Evolutionary conservation across 2,113 vertebrate genomes (phyloP), one percentile per base, ranked within the genome.

Genomic region (Muscicapa adusta): DNA sequence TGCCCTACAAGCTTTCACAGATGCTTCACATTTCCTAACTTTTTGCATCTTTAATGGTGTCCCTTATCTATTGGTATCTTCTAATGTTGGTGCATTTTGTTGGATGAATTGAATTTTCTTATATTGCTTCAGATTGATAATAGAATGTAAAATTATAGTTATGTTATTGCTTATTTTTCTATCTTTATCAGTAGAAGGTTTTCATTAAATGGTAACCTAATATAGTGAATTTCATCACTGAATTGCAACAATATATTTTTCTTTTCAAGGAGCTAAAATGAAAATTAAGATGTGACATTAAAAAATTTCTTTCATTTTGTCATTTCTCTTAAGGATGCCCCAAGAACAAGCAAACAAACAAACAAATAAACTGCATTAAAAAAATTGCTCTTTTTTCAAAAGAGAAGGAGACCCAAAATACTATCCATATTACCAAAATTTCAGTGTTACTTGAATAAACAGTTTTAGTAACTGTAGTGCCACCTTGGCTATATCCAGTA

Each of bases 1-100:
- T 97, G 98, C 38, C 78, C 73, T 97, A 74, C 91, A 81, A 81
- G 80, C 94, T 94, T 94, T 91, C 91, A 95, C 72, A 93, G 86
- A 82, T 94, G 92, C 94, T 97, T 96, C 85, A 86, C 71, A 18
- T 90, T 91, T 96, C 92, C 95, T 97, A 86, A 95, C 84, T 85
- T 94, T 79, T 88, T 96, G 91, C 47, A 42, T 89, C 56, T 86
- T 82, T 90, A 62, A 68, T 85, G 40, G 36, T 71, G 24, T 88
- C 79, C 40, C 77, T 90, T 95, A 80, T 82, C 95, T 96, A 88
- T 72, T 92, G 63, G 23, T 90, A 47, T 93, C 92, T 91, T 43
- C 65, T 96, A 88, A 96, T 22, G 10, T 63, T 82, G 23, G 8
- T 87, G 65, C 36, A 28, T 89, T 93, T 62, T 85, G 5, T 83